These are phyloP conservation scores for Danio jaintianensis DNA, from an alignment of 2,797 vertebrate species.

Conservation along the genomic window DNA sequence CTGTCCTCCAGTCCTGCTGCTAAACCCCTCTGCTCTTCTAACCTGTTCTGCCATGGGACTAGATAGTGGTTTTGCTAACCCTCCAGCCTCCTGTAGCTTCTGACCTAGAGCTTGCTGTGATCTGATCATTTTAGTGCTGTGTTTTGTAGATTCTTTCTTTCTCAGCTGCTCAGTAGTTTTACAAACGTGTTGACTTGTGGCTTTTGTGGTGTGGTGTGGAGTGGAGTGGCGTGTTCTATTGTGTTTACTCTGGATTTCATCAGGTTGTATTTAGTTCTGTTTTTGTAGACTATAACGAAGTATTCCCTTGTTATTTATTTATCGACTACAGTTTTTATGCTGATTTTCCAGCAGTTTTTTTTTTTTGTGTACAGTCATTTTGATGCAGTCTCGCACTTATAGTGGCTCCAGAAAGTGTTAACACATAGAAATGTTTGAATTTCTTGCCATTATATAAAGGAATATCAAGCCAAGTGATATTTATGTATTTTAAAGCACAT, in stretches of 20 bases:
- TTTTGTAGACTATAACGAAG: conserved; percentile 38
- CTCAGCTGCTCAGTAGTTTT: conserved; percentile 8
- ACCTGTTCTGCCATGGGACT: conserved; percentile 38
- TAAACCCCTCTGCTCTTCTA: conserved; percentile 49
- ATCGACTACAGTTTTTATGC: not conserved
- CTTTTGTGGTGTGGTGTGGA: conserved; percentile 37
- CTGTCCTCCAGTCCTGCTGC: conserved; percentile 65
- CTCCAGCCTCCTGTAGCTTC: conserved; percentile 45
- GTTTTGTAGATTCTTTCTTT: conserved; percentile 38
- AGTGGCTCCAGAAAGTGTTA: not conserved
- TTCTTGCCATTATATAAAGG: not conserved
- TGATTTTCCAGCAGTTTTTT: not conserved
- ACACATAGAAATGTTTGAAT: not conserved
- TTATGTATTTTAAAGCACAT: not conserved
- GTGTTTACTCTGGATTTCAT: not conserved
- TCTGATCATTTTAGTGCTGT: conserved; percentile 48
- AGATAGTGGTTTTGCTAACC: conserved; percentile 47
- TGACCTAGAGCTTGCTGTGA: conserved; percentile 53
- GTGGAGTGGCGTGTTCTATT: not conserved
- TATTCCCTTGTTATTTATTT: conserved; percentile 3
- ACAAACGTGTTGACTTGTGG: conserved; percentile 30
- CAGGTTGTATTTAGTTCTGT: conserved; percentile 7
- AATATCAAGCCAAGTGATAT: not conserved
- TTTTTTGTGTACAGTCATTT: no score
- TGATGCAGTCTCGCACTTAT: not conserved